Evolutionary conservation across 2,113 vertebrate species (phyloP), one percentile per base, ranked within the genome.

Genomic region (Rhea pennata): DNA sequence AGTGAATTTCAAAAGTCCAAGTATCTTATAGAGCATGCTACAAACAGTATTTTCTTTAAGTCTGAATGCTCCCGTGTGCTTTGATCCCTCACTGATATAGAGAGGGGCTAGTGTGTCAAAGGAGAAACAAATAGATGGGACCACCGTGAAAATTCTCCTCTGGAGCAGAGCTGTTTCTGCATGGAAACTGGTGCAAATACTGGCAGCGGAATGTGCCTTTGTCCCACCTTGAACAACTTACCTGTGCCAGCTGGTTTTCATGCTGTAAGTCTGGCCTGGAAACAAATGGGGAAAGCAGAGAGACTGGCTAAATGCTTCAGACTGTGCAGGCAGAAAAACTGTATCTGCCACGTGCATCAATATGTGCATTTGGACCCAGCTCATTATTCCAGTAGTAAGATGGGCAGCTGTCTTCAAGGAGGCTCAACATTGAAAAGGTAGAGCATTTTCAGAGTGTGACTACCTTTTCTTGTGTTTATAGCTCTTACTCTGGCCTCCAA

Each of bases 301-400:
- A 33, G 9, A 50, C 40, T 50, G 54, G 27, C 10, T 14, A 51
- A 78, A 31, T 4, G 0, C 27, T 81, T 13, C 31, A 22, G 10
- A 22, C 3, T 82, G 27, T 88, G 50, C 50, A 29, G 10, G 13
- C 71, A 74, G 27, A 59, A 67, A 42, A 91, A 4, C 50, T 0
- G 0, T 53, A 16, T 74, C 56, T 92, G 39, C 48, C 48, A 23
- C 9, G 20, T 40, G 10, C 59, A 10, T 50, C 66, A 51, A 16
- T 9, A 26, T 36, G 15, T 21, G 17, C 0, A 0, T 67, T 74
- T 87, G 72, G 31, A 77, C 54, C 2, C 1, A 3, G 20, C 8
- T 39, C 1, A 0, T n/a, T 59, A 1, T 22, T 84, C 53, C 20
- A 58, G 39, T n/a, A 48, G 21, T 21, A 51, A 39, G n/a, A 7